Evolutionary conservation across 1,140 invertebrate genomes (phyloP).

Genomic region (Drosophila kohkoa): DNA sequence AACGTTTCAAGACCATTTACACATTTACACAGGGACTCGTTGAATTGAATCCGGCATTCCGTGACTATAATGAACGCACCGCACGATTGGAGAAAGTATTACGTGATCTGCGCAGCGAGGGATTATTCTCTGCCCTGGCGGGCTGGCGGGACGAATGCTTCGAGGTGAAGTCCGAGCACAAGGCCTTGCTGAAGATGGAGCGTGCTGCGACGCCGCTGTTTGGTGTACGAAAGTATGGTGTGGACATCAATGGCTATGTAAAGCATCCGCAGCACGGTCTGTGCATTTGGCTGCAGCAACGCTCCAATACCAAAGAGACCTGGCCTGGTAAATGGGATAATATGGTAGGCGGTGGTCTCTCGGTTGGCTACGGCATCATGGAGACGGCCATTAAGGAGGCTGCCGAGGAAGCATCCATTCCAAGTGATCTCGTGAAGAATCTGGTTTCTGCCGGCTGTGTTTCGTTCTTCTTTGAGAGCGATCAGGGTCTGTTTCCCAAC

Average conservation of each 20-base stretch:
- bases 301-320: slow-evolving; percentile 95
- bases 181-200: slow-evolving; percentile 94
- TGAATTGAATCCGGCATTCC: slow-evolving; percentile 93
- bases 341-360: slow-evolving; percentile 96
- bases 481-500: slow-evolving; percentile 96
- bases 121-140: slow-evolving; percentile 88
- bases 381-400: slow-evolving; percentile 97
- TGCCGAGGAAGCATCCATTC: slow-evolving; percentile 96
- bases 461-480: slow-evolving; percentile 96
- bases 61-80: slow-evolving; percentile 92
- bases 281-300: slow-evolving; percentile 96
- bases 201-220: slow-evolving; percentile 96
- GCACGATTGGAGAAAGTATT: slow-evolving; percentile 92
- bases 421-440: slow-evolving; percentile 90
- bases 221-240: slow-evolving; percentile 96
- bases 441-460: slow-evolving; percentile 93
- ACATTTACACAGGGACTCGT: slow-evolving; percentile 85
- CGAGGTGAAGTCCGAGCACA: slow-evolving; percentile 90
- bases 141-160: slow-evolving; percentile 97
- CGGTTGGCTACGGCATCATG: slow-evolving; percentile 93
- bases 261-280: slow-evolving; percentile 92
- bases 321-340: slow-evolving; percentile 98
- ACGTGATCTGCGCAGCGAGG: slow-evolving; percentile 88
- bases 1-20: not conserved
- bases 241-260: slow-evolving; percentile 97